Evolutionary conservation across 2,113 vertebrate species (phyloP).

Genomic region (Chaetops frenatus): DNA sequence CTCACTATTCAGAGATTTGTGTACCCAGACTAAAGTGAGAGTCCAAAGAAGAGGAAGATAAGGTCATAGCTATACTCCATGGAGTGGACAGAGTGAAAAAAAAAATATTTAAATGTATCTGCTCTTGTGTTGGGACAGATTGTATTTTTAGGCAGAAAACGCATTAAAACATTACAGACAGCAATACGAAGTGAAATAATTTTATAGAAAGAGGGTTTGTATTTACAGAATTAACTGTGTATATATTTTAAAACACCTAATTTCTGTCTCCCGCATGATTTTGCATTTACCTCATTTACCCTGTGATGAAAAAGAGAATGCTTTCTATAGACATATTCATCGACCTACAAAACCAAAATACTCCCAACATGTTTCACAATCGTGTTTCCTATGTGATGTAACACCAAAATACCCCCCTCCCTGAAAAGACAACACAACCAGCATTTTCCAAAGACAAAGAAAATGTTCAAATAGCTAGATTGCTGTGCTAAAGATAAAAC

Average conservation of each 20-base stretch:
- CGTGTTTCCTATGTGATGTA: background rate
- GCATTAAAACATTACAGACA: background rate
- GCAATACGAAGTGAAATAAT: background rate
- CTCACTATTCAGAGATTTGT: background rate
- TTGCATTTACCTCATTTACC: background rate
- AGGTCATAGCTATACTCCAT: background rate
- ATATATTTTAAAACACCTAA: background rate
- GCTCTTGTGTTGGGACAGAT: constrained; percentile 5
- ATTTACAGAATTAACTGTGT: background rate
- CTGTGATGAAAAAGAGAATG: background rate
- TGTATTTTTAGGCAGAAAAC: background rate
- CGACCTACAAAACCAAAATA: background rate
- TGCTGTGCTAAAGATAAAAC: background rate
- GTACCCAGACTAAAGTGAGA: background rate
- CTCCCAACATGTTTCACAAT: background rate
- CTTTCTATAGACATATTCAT: background rate
- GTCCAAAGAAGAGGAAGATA: background rate
- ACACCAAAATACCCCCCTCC: background rate
- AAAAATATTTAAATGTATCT: constrained; percentile 17
- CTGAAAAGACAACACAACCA: accelerated
- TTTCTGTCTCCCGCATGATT: background rate
- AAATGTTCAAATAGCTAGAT: background rate
- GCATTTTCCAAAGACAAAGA: background rate
- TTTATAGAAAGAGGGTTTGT: background rate
- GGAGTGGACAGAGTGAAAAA: background rate